These are phyloP conservation scores for Trogon melanurus DNA, from an alignment of 2,113 vertebrate species.

Conservation along the genomic window DNA sequence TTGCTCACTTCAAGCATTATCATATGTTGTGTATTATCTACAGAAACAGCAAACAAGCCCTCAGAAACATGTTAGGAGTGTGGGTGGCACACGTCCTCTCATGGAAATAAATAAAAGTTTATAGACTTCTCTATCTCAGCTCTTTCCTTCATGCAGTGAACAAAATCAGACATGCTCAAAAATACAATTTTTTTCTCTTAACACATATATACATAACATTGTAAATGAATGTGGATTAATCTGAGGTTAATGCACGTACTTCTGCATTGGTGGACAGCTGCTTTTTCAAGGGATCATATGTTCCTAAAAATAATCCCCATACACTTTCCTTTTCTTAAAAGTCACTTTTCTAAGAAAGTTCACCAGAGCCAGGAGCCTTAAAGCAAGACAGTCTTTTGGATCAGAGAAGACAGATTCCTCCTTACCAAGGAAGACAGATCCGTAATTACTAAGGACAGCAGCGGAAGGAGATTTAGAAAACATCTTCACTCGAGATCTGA, in stretches of 20 bases:
- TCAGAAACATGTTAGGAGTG: neutral
- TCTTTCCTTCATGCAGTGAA: neutral
- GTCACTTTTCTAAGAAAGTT: neutral
- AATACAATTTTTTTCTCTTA: neutral
- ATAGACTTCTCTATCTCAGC: neutral
- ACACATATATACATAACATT: fast-evolving
- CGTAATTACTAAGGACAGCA: neutral
- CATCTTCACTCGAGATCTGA: neutral
- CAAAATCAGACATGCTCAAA: neutral
- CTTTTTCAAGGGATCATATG: neutral
- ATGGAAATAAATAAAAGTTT: neutral
- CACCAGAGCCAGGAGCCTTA: neutral
- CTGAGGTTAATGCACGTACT: fast-evolving
- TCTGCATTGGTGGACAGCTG: neutral
- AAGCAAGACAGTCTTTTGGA: neutral
- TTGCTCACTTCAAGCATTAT: neutral
- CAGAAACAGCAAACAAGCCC: neutral
- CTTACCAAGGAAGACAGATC: neutral
- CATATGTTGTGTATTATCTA: neutral
- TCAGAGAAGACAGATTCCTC: neutral
- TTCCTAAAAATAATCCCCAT: neutral
- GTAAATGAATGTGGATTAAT: fast-evolving
- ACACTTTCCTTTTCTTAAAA: neutral
- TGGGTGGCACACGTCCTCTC: neutral
- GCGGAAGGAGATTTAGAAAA: neutral